phyloP scores from a whole-genome alignment of 2,888 invertebrate genomes.

The Phengaris alcon region DNA sequence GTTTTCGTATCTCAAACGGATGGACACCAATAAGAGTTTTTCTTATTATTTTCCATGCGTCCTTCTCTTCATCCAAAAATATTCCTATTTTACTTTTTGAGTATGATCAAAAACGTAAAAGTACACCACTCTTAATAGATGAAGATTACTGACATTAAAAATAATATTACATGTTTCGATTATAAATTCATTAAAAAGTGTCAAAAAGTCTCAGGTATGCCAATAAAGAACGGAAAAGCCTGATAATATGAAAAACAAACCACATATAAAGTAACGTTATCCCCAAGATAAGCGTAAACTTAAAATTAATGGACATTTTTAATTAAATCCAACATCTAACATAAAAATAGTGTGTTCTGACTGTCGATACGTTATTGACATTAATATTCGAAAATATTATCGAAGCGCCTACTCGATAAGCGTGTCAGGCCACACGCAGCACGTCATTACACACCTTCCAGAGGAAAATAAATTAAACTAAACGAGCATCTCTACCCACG shows the following conservation, averaged over 20 bases:
- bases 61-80: neutral
- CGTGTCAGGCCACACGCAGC: conserved; percentile 76
- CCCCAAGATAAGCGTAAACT: conserved; percentile 23
- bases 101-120: neutral
- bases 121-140: too few relatives aligned
- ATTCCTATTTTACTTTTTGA: neutral
- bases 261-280: conserved; percentile 16
- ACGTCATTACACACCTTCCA: conserved; percentile 77
- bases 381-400: conserved; percentile 75
- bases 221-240: neutral
- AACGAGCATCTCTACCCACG: conserved; percentile 64
- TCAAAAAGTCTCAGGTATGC: neutral
- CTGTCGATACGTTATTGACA: conserved; percentile 66
- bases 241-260: neutral
- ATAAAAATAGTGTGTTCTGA: conserved; percentile 43
- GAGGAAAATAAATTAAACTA: conserved; percentile 76
- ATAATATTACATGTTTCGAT: neutral
- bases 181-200: neutral
- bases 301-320: conserved; percentile 29
- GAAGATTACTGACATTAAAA: neutral
- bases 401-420: conserved; percentile 73
- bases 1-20: neutral
- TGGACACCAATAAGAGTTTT: neutral
- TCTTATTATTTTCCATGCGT: neutral
- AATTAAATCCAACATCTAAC: conserved; percentile 26